phyloP scores from a whole-genome alignment of 2,113 vertebrate genomes.

The Platysteira castanea region DNA sequence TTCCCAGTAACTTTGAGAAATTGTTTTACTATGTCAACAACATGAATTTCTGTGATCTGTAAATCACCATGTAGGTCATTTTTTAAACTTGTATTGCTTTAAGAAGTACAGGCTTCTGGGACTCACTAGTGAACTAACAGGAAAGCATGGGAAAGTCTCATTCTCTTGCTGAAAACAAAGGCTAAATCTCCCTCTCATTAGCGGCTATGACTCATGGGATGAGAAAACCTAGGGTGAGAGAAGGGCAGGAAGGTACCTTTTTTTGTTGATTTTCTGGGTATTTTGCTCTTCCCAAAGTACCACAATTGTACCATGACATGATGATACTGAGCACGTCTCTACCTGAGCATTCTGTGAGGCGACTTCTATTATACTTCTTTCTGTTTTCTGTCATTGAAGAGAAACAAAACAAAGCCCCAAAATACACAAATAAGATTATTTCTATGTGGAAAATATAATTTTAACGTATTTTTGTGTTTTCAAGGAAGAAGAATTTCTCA shows the following conservation, averaged over 20 bases:
- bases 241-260: not conserved
- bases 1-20: not conserved
- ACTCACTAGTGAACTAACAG: not conserved
- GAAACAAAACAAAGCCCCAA: not conserved
- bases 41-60: not conserved
- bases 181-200: not conserved
- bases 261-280: not conserved
- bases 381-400: not conserved
- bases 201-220: not conserved
- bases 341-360: not conserved
- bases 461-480: not conserved
- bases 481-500: not conserved
- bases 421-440: not conserved
- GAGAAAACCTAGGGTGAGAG: not conserved
- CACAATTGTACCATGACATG: not conserved
- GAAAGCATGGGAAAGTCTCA: not conserved
- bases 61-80: not conserved
- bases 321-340: not conserved
- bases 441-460: not conserved
- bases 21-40: not conserved
- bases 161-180: not conserved
- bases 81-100: not conserved
- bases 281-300: not conserved
- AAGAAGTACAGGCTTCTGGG: not conserved
- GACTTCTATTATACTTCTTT: not conserved